Evolutionary conservation across 2,888 invertebrate species (phyloP), one percentile per base, ranked within the genome.

Genomic region (Drosophila fulvimacula): DNA sequence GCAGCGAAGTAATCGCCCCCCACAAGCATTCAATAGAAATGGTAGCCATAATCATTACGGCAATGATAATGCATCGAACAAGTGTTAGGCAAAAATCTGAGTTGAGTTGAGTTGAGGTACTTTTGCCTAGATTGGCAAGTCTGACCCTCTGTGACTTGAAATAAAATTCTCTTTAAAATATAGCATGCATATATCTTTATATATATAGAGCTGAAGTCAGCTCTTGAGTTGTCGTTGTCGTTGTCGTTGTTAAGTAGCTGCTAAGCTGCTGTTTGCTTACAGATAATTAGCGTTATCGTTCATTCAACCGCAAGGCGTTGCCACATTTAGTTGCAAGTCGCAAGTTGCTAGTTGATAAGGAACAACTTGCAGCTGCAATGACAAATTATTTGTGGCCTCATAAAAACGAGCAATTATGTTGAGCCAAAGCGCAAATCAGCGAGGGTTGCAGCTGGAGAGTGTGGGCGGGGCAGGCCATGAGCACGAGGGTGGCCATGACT

Each of bases 371-470:
- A 75, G 66, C 56, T 74, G 58, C 63, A 56, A 21, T 64, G 69
- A 75, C 82, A 82, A 82, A 79, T 81, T 79, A 66, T 72, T 63
- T 46, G 65, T 51, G 39, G 55, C 65, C 74, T 66, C 75, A 75
- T 75, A 75, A 75, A 75, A 75, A 75, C 76, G 51, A 61, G 82
- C 82, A 79, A 82, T 79, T 79, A 79, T 66, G 72, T 57, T 68
- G 65, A 71, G 59, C 56, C 56, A 71, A 65, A 52, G 56, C 51
- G 60, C 72, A 72, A 74, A 79, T 81, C 74, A 70, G 78, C 34
- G 30, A 62, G 56, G 52, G 42, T 13, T 48, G 62, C 30, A 1
- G 51, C 34, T 9, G 13, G 36, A 27, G 30, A 24, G 34, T 5
- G 39, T 10, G 1, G 1, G 10, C 15, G 34, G 27, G 9, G n/a